These are phyloP conservation scores for Xenopus petersii DNA, from an alignment of 2,797 vertebrate species.

Conservation along the genomic window DNA sequence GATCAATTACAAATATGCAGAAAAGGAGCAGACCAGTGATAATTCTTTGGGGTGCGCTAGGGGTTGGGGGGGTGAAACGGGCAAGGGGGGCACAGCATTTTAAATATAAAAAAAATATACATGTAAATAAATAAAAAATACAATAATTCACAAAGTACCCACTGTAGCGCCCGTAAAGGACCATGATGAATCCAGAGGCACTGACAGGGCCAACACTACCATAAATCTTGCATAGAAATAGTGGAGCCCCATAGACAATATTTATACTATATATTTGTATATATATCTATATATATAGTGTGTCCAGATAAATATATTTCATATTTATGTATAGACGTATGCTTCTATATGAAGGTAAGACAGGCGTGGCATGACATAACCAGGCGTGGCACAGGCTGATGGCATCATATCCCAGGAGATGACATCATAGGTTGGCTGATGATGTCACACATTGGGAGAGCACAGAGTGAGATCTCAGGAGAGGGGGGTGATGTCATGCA, in stretches of 20 bases:
- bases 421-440: not conserved
- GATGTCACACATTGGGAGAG: conserved; percentile 22
- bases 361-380: conserved; percentile 35
- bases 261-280: conserved; percentile 48
- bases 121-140: conserved; percentile 31
- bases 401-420: conserved; percentile 35
- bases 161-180: not conserved
- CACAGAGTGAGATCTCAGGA: conserved; percentile 32
- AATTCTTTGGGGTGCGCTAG: not conserved
- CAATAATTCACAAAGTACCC: conserved; percentile 41
- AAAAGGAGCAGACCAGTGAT: not conserved
- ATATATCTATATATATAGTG: conserved; percentile 40
- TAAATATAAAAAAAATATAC: conserved; percentile 39
- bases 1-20: no score
- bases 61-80: not conserved
- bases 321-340: conserved; percentile 40
- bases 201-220: conserved; percentile 32
- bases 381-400: conserved; percentile 45
- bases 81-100: conserved; percentile 18
- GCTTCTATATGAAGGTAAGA: conserved; percentile 48
- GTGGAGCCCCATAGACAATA: conserved; percentile 47
- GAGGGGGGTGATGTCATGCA: conserved; percentile 43
- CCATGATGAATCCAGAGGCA: conserved; percentile 18
- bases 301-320: conserved; percentile 47
- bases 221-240: conserved; percentile 49